Conservation (phyloP, 2,888 invertebrate species). For the Euproctis similis region DNA sequence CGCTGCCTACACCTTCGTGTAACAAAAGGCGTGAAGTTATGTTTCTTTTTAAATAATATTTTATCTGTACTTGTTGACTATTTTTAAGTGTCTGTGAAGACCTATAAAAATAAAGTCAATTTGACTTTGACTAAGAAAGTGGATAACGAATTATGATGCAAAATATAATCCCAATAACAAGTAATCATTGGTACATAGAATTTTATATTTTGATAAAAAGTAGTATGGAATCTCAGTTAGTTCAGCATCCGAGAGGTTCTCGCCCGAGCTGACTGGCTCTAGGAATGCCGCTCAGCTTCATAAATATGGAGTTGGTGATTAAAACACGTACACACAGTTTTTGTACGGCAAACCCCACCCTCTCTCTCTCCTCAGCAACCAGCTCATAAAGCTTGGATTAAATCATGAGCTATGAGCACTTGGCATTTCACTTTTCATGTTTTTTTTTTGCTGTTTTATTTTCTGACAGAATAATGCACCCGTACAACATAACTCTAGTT, state of each 20-base stretch:
- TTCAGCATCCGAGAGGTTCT: constrained; percentile 21
- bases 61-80: no score
- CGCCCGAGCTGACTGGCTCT: constrained; percentile 29
- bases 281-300: constrained; percentile 62
- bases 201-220: constrained; percentile 24
- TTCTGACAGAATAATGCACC: constrained; percentile 9
- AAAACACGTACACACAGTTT: constrained; percentile 49
- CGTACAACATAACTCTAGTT: constrained; percentile 14
- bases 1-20: no score
- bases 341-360: constrained; percentile 39
- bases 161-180: no score
- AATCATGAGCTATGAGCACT: constrained; percentile 26
- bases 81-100: no score
- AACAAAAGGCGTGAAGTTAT: no score
- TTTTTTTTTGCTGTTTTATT: no score
- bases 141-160: no score
- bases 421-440: constrained; percentile 5
- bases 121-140: no score
- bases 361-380: constrained; percentile 21
- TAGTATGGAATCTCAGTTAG: constrained; percentile 33
- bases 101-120: no score
- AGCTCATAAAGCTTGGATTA: constrained; percentile 25
- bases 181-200: constrained; percentile 2
- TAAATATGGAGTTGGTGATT: constrained; percentile 68
- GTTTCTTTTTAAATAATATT: no score